These are phyloP conservation scores for Drosophila saltans DNA, from an alignment of 1,140 invertebrate species.

Conservation along the genomic window DNA sequence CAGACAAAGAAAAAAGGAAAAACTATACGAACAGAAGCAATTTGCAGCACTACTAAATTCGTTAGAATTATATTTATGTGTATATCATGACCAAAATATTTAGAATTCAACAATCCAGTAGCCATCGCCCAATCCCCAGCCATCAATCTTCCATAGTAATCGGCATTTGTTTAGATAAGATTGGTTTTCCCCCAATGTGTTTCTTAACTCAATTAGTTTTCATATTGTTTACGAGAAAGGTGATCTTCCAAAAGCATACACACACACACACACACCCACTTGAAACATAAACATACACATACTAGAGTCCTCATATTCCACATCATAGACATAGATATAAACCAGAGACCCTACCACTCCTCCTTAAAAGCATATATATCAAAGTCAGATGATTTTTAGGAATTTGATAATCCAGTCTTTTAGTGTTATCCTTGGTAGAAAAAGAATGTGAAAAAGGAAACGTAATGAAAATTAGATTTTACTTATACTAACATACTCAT, in stretches of 20 bases:
- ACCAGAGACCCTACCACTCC: conserved; percentile 20
- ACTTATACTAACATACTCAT: conserved; percentile 35
- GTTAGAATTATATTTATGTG: conserved; percentile 56
- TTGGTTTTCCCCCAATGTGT: conserved; percentile 38
- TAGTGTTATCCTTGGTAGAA: conserved; percentile 46
- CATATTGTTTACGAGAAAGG: conserved; percentile 35
- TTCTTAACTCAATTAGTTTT: conserved; percentile 39
- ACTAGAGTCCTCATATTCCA: conserved; percentile 5
- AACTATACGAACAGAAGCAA: conserved; percentile 44
- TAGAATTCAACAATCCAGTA: conserved; percentile 39
- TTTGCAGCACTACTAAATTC: conserved; percentile 58
- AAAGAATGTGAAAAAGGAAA: conserved; percentile 11
- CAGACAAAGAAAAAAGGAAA: conserved; percentile 51
- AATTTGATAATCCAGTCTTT: conserved; percentile 44
- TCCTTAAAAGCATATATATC: conserved; percentile 26
- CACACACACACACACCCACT: conserved; percentile 30
- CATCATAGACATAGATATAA: not conserved
- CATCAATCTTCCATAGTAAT: conserved; percentile 51
- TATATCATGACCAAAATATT: conserved; percentile 45
- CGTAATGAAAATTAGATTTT: conserved; percentile 46
- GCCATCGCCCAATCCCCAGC: conserved; percentile 28
- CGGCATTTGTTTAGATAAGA: conserved; percentile 62
- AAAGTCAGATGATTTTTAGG: conserved; percentile 34
- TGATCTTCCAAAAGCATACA: conserved; percentile 55
- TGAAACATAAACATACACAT: conserved; percentile 33